Conservation (phyloP, 1,140 invertebrate species). For the Wasmannia auropunctata region DNA sequence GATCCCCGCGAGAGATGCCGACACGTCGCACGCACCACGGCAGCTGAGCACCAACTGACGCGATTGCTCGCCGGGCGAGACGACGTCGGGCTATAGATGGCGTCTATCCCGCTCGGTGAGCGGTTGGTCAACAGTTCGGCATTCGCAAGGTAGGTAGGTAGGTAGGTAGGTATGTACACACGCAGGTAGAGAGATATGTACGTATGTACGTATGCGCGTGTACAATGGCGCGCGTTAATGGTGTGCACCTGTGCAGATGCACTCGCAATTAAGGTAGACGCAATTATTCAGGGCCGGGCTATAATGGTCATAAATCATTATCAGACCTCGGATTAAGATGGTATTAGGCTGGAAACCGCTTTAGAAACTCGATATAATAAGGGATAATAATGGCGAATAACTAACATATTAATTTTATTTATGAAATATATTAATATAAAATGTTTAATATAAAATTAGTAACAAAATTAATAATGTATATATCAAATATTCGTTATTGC, state of each 20-base stretch:
- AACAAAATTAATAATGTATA: neutral
- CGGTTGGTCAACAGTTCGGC: constrained; percentile 64
- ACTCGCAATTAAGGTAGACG: constrained; percentile 36
- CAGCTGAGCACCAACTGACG: constrained; percentile 61
- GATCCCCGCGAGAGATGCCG: neutral
- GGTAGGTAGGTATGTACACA: neutral
- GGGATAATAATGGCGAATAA: neutral
- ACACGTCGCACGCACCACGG: neutral
- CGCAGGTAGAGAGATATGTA: neutral
- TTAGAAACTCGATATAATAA: neutral
- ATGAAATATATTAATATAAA: neutral
- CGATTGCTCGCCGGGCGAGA: constrained; percentile 15
- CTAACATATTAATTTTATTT: neutral
- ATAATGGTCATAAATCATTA: constrained; percentile 25
- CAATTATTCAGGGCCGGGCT: constrained; percentile 19
- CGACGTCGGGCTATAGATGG: constrained; percentile 58
- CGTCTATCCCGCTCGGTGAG: constrained; percentile 50
- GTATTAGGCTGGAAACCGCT: neutral
- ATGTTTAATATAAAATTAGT: neutral
- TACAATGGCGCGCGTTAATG: constrained; percentile 44
- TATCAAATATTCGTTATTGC: neutral
- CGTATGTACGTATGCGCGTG: neutral
- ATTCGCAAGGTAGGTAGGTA: constrained; percentile 42
- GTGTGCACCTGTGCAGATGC: constrained; percentile 44
- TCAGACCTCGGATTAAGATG: neutral